A percentile compares a stretch with the other conserved stretches of the same genome.
phyloP scores from a whole-genome alignment of 1,140 invertebrate species.

The Papilio aristodemus region DNA sequence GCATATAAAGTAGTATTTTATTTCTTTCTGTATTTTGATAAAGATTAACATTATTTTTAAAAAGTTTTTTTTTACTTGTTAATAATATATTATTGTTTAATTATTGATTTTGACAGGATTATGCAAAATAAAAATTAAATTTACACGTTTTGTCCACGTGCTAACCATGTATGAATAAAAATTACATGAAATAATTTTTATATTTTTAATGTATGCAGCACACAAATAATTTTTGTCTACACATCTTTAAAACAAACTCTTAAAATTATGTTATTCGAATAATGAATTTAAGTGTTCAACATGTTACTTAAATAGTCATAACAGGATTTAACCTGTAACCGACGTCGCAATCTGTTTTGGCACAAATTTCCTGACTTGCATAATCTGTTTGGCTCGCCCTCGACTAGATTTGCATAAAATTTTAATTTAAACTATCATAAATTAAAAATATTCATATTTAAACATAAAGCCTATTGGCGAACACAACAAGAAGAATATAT shows the following conservation, averaged over 20 bases:
- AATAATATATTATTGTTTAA: too few species aligned
- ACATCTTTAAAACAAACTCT: not conserved
- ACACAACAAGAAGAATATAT: not conserved
- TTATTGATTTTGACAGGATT: too few species aligned
- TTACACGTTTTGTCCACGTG: too few species aligned
- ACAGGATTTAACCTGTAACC: slow-evolving; percentile 21
- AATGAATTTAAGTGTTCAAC: not conserved
- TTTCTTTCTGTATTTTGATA: too few species aligned
- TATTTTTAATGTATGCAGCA: too few species aligned
- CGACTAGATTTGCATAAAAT: slow-evolving; percentile 15
- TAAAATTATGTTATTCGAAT: not conserved
- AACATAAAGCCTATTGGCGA: not conserved
- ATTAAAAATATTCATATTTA: not conserved
- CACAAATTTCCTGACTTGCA: slow-evolving; percentile 18
- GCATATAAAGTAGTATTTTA: too few species aligned
- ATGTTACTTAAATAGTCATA: slow-evolving; percentile 15
- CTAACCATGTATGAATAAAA: too few species aligned
- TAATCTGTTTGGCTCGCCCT: slow-evolving; percentile 17
- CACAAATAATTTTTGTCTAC: not conserved
- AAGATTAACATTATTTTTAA: too few species aligned
- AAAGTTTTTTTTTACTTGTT: too few species aligned
- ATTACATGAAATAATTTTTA: too few species aligned
- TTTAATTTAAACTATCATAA: slow-evolving; percentile 19
- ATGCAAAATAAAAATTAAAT: too few species aligned
- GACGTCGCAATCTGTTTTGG: slow-evolving; percentile 7